Evolutionary conservation across 1,140 invertebrate genomes (phyloP).

Genomic region (Druon quercuslanigerum): DNA sequence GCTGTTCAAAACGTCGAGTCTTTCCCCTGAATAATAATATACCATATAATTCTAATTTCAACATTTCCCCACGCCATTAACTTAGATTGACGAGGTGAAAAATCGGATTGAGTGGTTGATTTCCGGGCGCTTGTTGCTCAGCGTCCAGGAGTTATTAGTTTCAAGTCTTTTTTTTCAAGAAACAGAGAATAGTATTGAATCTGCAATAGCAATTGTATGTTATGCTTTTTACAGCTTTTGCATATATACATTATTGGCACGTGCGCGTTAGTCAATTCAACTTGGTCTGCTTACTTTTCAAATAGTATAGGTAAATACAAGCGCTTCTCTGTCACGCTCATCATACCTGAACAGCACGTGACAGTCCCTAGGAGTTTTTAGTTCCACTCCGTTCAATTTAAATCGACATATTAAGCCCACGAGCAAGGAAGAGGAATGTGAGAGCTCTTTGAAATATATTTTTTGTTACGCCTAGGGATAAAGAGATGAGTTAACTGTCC

Average conservation of each 20-base stretch:
- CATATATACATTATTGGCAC: background rate
- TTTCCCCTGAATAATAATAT: background rate
- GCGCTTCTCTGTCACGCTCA: no score
- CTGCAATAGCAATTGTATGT: constrained; percentile 2
- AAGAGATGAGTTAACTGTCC: constrained; percentile 14
- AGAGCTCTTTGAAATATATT: background rate
- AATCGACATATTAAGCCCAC: background rate
- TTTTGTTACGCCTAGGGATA: constrained; percentile 1
- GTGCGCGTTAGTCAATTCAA: background rate
- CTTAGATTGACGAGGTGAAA: background rate
- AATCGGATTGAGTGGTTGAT: background rate
- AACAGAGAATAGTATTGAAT: constrained; percentile 15
- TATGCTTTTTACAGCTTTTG: background rate
- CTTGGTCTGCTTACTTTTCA: background rate
- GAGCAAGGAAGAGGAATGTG: background rate
- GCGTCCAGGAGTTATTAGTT: background rate
- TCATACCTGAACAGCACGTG: background rate
- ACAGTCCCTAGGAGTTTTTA: background rate
- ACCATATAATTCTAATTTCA: background rate
- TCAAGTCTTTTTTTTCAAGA: constrained; percentile 5
- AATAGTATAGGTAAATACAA: background rate
- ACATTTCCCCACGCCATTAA: no score
- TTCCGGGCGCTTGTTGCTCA: background rate
- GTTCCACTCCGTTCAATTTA: background rate
- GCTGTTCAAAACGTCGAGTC: no score